Evolutionary conservation across 2,113 vertebrate species (phyloP).

Genomic region (Siphamia tubifer): DNA sequence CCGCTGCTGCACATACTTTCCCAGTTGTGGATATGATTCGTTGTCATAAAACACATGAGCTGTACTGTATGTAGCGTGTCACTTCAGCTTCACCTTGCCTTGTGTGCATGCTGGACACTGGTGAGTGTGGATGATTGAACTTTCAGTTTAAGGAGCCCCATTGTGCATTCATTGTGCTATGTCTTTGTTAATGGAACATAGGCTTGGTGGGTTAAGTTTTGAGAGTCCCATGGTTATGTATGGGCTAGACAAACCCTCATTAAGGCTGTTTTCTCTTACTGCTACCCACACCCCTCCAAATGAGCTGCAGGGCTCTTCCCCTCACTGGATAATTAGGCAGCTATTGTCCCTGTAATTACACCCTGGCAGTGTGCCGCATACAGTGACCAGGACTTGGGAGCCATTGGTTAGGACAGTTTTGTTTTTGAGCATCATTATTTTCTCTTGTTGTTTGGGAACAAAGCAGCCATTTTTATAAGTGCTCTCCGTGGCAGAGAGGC

Average conservation of each 20-base stretch:
- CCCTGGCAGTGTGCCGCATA: constrained; percentile 56
- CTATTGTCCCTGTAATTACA: constrained; percentile 78
- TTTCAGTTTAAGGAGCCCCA: constrained; percentile 48
- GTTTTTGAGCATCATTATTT: constrained; percentile 75
- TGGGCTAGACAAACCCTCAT: constrained; percentile 76
- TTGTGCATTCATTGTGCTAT: constrained; percentile 72
- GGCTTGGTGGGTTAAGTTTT: constrained; percentile 65
- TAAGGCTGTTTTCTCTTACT: constrained; percentile 69
- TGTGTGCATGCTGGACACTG: neutral
- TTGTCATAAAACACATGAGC: neutral
- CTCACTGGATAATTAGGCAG: constrained; percentile 77
- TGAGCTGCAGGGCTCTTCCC: constrained; percentile 62
- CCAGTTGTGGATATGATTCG: neutral
- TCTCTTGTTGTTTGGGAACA: constrained; percentile 64
- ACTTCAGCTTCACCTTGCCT: neutral
- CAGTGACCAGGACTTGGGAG: constrained; percentile 44
- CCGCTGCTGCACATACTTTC: neutral
- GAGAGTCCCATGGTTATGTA: constrained; percentile 74
- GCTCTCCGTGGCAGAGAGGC: constrained; percentile 33
- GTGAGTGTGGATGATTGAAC: constrained; percentile 19
- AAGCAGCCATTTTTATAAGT: constrained; percentile 67
- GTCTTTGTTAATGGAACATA: constrained; percentile 70
- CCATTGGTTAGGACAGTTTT: constrained; percentile 61
- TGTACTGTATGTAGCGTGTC: neutral
- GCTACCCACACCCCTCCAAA: constrained; percentile 59